A percentile compares a stretch with the other conserved stretches of the same genome.
These are phyloP conservation scores for Monopis laevigella DNA, from an alignment of 2,888 invertebrate genomes.

Conservation along the genomic window DNA sequence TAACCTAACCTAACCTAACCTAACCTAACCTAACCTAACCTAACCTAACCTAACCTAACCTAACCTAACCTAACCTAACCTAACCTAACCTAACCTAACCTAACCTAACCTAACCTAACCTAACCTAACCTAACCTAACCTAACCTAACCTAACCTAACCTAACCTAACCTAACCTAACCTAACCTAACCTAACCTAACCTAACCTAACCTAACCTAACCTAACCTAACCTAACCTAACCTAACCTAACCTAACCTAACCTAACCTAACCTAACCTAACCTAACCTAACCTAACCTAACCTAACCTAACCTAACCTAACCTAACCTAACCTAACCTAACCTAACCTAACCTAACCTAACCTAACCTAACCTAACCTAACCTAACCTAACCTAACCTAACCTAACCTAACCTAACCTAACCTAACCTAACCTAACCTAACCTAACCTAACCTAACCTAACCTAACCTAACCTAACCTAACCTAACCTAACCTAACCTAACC, in stretches of 20 bases:
- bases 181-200: conserved; percentile 14
- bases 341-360: conserved; percentile 15
- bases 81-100: conserved; percentile 14
- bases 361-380: conserved; percentile 16
- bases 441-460: conserved; percentile 16
- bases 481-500: conserved; percentile 19
- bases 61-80: conserved; percentile 14
- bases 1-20: conserved; percentile 14
- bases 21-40: conserved; percentile 14
- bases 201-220: conserved; percentile 15
- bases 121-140: conserved; percentile 15
- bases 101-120: conserved; percentile 13
- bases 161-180: conserved; percentile 12
- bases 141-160: conserved; percentile 13
- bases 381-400: conserved; percentile 16
- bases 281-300: conserved; percentile 13
- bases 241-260: conserved; percentile 12
- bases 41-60: conserved; percentile 14
- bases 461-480: conserved; percentile 19
- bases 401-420: conserved; percentile 14
- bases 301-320: conserved; percentile 13
- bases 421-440: conserved; percentile 16
- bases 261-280: conserved; percentile 13
- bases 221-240: conserved; percentile 16
- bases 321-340: conserved; percentile 16